phyloP scores from a whole-genome alignment of 2,888 invertebrate genomes.

The Orchesella flavescens region DNA sequence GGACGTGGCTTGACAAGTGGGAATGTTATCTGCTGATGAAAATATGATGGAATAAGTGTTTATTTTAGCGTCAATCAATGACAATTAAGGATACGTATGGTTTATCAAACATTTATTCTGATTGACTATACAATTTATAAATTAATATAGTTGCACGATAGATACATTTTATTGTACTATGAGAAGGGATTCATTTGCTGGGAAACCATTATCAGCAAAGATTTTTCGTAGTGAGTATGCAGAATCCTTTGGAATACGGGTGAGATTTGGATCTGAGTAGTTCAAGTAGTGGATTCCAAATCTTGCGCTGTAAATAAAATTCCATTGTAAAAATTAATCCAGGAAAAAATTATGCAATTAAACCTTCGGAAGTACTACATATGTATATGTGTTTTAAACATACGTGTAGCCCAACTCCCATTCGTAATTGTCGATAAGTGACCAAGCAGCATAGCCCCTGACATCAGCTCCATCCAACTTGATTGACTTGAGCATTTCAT shows the following conservation, averaged over 20 bases:
- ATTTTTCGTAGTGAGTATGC: constrained; percentile 46
- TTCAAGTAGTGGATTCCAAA: constrained; percentile 62
- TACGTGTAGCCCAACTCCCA: constrained; percentile 60
- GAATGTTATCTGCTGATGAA: no score
- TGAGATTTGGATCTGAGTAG: constrained; percentile 57
- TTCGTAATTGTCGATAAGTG: constrained; percentile 70
- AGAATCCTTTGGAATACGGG: constrained; percentile 59
- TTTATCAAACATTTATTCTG: no score
- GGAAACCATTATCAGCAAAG: constrained; percentile 64
- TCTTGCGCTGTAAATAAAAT: constrained; percentile 30
- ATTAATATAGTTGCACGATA: no score
- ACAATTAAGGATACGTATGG: no score
- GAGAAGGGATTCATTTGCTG: not conserved
- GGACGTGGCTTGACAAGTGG: no score
- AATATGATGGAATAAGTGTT: no score
- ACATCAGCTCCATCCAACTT: constrained; percentile 68
- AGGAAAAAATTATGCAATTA: not conserved
- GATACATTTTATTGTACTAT: not conserved
- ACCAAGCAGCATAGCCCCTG: constrained; percentile 70
- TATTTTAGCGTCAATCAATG: no score
- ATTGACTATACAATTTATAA: no score
- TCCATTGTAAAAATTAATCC: not conserved
- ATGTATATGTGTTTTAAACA: no score
- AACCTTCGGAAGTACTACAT: no score
- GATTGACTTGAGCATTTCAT: constrained; percentile 69